Evolutionary conservation across 1,140 invertebrate species (phyloP).

Genomic region (Temnothorax nylanderi): DNA sequence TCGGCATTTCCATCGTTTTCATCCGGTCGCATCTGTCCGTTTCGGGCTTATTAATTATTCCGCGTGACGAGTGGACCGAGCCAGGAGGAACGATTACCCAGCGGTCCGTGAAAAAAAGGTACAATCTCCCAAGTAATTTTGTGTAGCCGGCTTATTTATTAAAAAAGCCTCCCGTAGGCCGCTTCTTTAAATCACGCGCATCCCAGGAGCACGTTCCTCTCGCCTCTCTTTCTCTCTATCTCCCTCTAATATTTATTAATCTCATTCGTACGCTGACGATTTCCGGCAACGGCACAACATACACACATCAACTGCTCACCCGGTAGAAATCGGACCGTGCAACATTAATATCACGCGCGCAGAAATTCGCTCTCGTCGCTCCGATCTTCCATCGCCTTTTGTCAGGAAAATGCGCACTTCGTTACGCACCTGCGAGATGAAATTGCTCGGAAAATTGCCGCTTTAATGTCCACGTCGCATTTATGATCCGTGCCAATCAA

Average conservation of each 20-base stretch:
- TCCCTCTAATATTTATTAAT: conserved; percentile 74
- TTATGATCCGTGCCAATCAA: conserved; percentile 18
- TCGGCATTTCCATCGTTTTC: conserved; percentile 19
- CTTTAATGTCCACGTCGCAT: background rate
- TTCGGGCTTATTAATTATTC: conserved; percentile 64
- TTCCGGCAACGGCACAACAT: background rate
- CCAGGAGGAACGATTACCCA: conserved; percentile 57
- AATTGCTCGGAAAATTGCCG: conserved; percentile 30
- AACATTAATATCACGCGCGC: conserved; percentile 43
- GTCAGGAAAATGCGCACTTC: conserved; percentile 25
- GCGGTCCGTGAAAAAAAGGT: conserved; percentile 49
- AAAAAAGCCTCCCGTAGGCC: conserved; percentile 58
- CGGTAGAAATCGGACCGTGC: conserved; percentile 18
- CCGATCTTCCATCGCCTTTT: conserved; percentile 13
- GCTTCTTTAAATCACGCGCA: conserved; percentile 70
- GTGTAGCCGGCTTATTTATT: conserved; percentile 70
- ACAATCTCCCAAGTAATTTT: conserved; percentile 70
- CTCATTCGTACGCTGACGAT: conserved; percentile 61
- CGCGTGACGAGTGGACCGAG: conserved; percentile 12
- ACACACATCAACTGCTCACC: background rate
- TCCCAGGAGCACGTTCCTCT: conserved; percentile 55
- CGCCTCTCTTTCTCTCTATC: background rate
- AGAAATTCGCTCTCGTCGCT: background rate
- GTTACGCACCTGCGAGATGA: conserved; percentile 25
- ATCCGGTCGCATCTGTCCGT: conserved; percentile 26